Conservation (phyloP, 2,888 invertebrate species). For the Apamea epomidion region DNA sequence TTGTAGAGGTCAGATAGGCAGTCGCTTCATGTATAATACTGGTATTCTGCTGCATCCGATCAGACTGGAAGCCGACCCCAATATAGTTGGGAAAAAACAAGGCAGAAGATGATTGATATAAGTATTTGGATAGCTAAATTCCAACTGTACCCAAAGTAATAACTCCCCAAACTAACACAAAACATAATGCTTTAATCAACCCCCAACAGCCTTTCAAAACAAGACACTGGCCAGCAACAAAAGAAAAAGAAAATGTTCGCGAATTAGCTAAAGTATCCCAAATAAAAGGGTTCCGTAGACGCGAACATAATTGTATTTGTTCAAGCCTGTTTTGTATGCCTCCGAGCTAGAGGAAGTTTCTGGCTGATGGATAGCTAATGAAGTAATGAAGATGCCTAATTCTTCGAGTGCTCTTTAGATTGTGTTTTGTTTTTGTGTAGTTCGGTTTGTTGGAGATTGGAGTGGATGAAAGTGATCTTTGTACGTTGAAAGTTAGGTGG, state of each 20-base stretch:
- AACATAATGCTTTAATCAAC: constrained; percentile 52
- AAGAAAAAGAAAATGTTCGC: constrained; percentile 37
- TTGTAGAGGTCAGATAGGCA: too few relatives aligned
- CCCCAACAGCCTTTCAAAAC: constrained; percentile 36
- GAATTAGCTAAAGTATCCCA: constrained; percentile 65
- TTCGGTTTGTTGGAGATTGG: constrained; percentile 31
- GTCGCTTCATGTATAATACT: too few relatives aligned
- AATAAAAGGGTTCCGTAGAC: constrained; percentile 53
- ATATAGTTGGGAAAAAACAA: too few relatives aligned
- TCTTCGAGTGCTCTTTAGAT: constrained; percentile 51
- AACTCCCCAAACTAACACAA: background rate
- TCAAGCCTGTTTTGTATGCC: constrained; percentile 61
- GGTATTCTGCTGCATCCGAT: too few relatives aligned
- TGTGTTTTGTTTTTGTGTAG: constrained; percentile 48
- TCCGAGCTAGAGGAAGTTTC: constrained; percentile 31
- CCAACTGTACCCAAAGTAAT: background rate
- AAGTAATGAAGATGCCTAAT: constrained; percentile 61
- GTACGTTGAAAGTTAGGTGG: background rate
- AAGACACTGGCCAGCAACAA: constrained; percentile 42
- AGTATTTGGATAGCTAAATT: background rate
- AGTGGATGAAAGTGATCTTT: constrained; percentile 12
- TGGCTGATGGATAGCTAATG: constrained; percentile 58
- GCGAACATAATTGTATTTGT: constrained; percentile 65
- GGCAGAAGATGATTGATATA: too few relatives aligned
- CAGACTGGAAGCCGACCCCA: too few relatives aligned